Percentiles rank a stretch among this genome's conserved stretches.
phyloP scores from a whole-genome alignment of 1,140 invertebrate genomes.

The Zaprionus nigranus region DNA sequence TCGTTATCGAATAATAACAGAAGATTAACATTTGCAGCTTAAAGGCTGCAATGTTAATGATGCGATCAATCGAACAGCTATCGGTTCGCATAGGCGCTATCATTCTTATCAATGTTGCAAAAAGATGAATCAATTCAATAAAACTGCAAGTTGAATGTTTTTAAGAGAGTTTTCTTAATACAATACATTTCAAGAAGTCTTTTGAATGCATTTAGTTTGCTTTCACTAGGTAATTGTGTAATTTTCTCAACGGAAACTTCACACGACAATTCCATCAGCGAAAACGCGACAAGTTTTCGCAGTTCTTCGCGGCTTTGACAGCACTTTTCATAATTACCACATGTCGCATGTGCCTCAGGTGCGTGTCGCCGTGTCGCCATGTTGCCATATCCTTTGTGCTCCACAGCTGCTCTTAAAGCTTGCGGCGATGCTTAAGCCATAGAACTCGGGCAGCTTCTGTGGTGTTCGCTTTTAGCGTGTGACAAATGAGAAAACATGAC shows the following conservation, averaged over 20 bases:
- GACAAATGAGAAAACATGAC: slow-evolving; percentile 45
- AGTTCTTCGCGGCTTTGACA: slow-evolving; percentile 18
- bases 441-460: slow-evolving; percentile 52
- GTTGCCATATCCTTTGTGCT: background rate
- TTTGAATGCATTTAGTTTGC: slow-evolving; percentile 2
- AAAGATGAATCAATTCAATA: background rate
- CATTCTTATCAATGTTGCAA: background rate
- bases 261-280: slow-evolving; percentile 13
- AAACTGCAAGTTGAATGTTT: no score
- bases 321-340: slow-evolving; percentile 45
- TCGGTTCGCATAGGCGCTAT: background rate
- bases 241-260: slow-evolving; percentile 25
- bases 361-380: background rate
- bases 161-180: no score
- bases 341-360: background rate
- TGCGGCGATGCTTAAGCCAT: slow-evolving; percentile 26
- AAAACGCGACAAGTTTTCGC: slow-evolving; percentile 14
- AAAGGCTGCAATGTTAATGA: no score
- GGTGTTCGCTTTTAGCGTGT: slow-evolving; percentile 60
- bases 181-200: background rate
- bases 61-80: background rate
- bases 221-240: slow-evolving; percentile 2
- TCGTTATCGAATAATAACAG: background rate
- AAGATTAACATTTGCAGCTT: no score
- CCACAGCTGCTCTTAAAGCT: slow-evolving; percentile 16